Evolutionary conservation across 2,888 invertebrate genomes (phyloP), one percentile per base, ranked within the genome.

Genomic region (Tetheella fluctuosa): DNA sequence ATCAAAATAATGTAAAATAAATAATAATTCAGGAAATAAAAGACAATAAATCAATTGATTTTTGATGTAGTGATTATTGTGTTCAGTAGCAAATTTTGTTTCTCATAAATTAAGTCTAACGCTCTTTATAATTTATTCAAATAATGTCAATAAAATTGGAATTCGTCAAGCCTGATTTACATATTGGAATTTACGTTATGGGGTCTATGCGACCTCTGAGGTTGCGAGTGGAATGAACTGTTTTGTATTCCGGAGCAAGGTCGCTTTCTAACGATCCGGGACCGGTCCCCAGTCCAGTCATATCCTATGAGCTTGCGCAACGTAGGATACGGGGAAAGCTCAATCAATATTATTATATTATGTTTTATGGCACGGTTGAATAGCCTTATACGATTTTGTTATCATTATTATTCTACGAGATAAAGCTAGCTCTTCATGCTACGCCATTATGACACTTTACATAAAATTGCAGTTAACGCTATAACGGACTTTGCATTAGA

Each of bases 221-320:
- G 71, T 76, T 65, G 67, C 60, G 85, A 80, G 90, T 79, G 85
- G 85, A 91, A 89, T 85, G 91, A 89, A 87, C 89, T 84, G 76
- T 77, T 79, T 71, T 79, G 74, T 72, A 74, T 74, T 68, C 67
- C 70, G 79, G 85, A 34, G 71, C 89, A 90, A 91, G 90, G 91
- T 86, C 89, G 71, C 91, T 92, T 92, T 91, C 92, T 91, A 86
- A 77, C 75, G 73, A 74, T 54, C n/a, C 65, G 67, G 76, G 84
- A 90, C 90, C 90, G 90, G 90, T 89, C 84, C 13, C 68, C 61
- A 48, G 20, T 34, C 68, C 61, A 48, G 20, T 7, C 20, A 48
- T 48, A 48, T 48, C 48, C 48, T n/a, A 20, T 48, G 20, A 17
- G 20, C 48, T 48, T n/a, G 48, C 48, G 48, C 48, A 48, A 8